Evolutionary conservation across 1,140 invertebrate species (phyloP).

Genomic region (Orchestia grillus): DNA sequence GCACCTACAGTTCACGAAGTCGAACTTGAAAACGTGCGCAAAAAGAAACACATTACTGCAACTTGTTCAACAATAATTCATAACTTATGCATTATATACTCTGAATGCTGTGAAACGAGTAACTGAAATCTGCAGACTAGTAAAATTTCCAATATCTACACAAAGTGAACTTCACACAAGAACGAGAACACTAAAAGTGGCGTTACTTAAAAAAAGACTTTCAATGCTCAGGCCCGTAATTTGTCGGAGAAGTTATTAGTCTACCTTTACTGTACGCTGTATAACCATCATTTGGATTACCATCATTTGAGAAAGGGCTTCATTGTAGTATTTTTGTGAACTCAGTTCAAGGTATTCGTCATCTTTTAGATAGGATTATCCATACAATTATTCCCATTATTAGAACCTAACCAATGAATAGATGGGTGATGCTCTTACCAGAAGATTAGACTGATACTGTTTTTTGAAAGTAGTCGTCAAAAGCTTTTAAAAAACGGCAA

Average conservation of each 20-base stretch:
- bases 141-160: neutral
- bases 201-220: neutral
- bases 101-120: neutral
- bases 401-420: neutral
- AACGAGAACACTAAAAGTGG: neutral
- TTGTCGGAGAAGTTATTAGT: neutral
- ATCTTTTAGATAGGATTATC: too few species aligned
- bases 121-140: neutral
- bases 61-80: neutral
- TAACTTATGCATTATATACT: neutral
- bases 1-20: neutral
- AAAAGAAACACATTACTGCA: neutral
- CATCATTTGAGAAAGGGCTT: neutral
- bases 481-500: too few species aligned
- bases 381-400: neutral
- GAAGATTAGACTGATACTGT: neutral
- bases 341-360: neutral
- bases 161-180: neutral
- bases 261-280: neutral
- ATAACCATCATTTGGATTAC: neutral
- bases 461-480: neutral
- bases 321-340: neutral
- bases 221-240: neutral
- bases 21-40: neutral
- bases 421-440: neutral